Evolutionary conservation across 2,797 vertebrate genomes (phyloP), one percentile per base, ranked within the genome.

Genomic region (Philypnodon macrostomus): DNA sequence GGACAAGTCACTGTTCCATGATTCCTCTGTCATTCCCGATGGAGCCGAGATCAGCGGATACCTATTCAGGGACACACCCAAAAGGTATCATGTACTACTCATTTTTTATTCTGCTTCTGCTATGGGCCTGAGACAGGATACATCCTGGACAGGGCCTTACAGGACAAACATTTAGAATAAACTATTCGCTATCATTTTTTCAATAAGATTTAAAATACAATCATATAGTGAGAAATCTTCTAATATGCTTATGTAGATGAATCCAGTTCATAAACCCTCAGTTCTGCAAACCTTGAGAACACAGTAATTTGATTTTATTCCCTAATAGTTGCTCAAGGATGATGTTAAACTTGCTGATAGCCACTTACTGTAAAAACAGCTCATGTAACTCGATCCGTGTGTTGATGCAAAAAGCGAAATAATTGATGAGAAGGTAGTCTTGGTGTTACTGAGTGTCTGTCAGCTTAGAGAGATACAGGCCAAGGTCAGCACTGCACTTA

Each of bases 31-130:
- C 57, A 87, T 98, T 65, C 97, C 97, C 0, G 97, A 99, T 0
- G 96, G 97, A 74, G 96, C 96, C 0, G 96, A 99, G 85, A 94
- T 99, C 72, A 97, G 91, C 33, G 92, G 95, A 68, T 98, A 94
- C 79, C 92, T 99, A 62, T 98, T 99, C 83, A 91, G 94, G 83
- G 95, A 98, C 80, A 95, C 95, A 1, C 93, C 93, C 7, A 99
- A 97, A 89, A 93, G 95, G 97, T 97, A 87, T 38, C 45, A 26
- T 29, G 14, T 56, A 27, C 3, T 50, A 19, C 7, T 23, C 21
- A 23, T 23, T 6, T 4, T n/a, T n/a, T n/a, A n/a, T n/a, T n/a
- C n/a, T n/a, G n/a, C n/a, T n/a, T n/a, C n/a, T n/a, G n/a, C n/a
- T n/a, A n/a, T n/a, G n/a, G n/a, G n/a, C n/a, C n/a, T n/a, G n/a